phyloP scores from a whole-genome alignment of 2,113 vertebrate species.

The Rhinoderma darwinii region DNA sequence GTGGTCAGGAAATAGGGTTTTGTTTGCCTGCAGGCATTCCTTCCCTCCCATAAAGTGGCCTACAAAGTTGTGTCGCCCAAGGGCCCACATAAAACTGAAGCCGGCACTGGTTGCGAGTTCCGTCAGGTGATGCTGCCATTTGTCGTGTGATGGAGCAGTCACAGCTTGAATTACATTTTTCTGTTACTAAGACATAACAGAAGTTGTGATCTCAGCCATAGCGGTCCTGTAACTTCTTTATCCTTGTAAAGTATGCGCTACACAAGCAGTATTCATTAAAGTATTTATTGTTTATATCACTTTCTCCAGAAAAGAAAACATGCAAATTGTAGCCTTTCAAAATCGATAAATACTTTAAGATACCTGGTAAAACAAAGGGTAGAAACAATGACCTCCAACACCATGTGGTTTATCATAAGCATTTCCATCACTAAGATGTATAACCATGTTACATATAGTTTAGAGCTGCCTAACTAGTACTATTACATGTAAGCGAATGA shows the following conservation, averaged over 20 bases:
- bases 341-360: constrained; percentile 22
- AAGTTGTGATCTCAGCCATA: no score
- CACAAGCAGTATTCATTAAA: not conserved
- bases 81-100: no score
- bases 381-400: not conserved
- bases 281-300: constrained; percentile 22
- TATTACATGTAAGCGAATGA: not conserved
- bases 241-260: not conserved
- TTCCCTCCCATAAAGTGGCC: no score
- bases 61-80: no score
- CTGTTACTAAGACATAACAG: no score
- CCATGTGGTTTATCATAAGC: not conserved
- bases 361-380: constrained; percentile 11
- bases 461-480: not conserved
- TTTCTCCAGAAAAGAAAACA: constrained; percentile 42
- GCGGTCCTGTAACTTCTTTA: not conserved
- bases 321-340: constrained; percentile 47
- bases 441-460: not conserved
- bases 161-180: no score
- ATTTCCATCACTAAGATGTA: not conserved
- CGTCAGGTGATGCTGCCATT: no score
- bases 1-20: no score
- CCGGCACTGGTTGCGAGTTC: no score
- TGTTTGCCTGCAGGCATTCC: no score
- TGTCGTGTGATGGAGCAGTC: not conserved